Evolutionary conservation across 2,797 vertebrate genomes (phyloP).

Genomic region (Pseudochirops corinnae): DNA sequence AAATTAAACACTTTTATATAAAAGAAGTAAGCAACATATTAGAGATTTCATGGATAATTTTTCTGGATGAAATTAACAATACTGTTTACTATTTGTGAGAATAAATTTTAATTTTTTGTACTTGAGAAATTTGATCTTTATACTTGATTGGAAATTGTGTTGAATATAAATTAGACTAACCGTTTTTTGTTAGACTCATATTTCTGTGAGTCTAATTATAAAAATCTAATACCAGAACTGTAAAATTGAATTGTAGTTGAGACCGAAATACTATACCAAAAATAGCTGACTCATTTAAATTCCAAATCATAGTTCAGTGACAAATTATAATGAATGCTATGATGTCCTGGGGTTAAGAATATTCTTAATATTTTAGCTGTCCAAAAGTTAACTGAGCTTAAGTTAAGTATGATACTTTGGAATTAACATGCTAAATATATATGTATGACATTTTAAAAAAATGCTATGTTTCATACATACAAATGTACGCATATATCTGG

Average conservation of each 20-base stretch:
- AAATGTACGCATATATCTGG: not conserved
- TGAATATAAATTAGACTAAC: not conserved
- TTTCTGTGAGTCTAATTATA: not conserved
- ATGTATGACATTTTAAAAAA: not conserved
- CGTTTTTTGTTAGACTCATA: not conserved
- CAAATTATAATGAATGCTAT: not conserved
- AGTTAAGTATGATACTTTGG: not conserved
- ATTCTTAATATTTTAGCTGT: not conserved
- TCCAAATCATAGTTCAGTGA: not conserved
- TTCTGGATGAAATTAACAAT: not conserved
- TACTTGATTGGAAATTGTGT: not conserved
- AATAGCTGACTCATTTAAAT: conserved; percentile 6
- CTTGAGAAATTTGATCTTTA: not conserved
- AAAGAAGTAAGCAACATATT: not conserved
- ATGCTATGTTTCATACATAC: not conserved
- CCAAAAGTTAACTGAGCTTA: not conserved
- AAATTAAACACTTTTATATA: not conserved
- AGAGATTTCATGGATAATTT: not conserved
- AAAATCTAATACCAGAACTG: not conserved
- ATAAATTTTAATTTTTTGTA: not conserved
- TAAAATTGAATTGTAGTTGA: not conserved
- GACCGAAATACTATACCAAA: not conserved
- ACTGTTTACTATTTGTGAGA: not conserved
- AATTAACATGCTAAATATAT: too few relatives aligned
- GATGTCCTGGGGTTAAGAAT: not conserved